A percentile compares a stretch with the other conserved stretches of the same genome.
phyloP scores from a whole-genome alignment of 2,888 invertebrate species.

The Habrosyne pyritoides region DNA sequence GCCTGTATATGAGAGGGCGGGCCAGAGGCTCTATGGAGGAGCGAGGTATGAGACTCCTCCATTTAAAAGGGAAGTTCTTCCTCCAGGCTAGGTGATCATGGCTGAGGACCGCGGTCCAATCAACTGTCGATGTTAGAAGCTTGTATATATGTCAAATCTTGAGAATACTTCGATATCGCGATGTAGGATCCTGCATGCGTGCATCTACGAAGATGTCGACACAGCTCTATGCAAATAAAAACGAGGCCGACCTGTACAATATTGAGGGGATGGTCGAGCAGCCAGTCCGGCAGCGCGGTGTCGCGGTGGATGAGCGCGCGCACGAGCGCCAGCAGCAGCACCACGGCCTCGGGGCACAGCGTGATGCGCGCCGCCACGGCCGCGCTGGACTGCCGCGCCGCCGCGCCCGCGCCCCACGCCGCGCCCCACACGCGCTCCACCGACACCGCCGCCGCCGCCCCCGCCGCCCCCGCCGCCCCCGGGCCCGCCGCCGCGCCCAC shows the following conservation, averaged over 20 bases:
- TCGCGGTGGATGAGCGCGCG: slow-evolving; percentile 88
- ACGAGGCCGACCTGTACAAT: slow-evolving; percentile 85
- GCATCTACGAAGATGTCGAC: too few species aligned
- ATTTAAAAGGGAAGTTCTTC: too few species aligned
- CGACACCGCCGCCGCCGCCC: slow-evolving; percentile 83
- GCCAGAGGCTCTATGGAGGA: too few species aligned
- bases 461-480: slow-evolving; percentile 92
- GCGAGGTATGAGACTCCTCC: too few species aligned
- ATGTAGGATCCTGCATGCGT: too few species aligned
- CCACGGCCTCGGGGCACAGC: slow-evolving; percentile 95
- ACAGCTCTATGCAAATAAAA: too few species aligned
- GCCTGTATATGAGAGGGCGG: too few species aligned
- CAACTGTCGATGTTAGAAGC: too few species aligned
- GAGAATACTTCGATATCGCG: too few species aligned
- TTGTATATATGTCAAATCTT: too few species aligned
- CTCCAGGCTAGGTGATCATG: too few species aligned
- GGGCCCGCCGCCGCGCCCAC: slow-evolving; percentile 87
- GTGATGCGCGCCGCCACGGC: slow-evolving; percentile 89
- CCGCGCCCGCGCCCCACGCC: slow-evolving; percentile 91
- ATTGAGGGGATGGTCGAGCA: slow-evolving; percentile 90
- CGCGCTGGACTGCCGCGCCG: slow-evolving; percentile 79
- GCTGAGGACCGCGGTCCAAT: too few species aligned
- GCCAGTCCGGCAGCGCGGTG: slow-evolving; percentile 87
- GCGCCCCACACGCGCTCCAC: slow-evolving; percentile 84
- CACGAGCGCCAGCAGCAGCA: slow-evolving; percentile 93